Base-by-base conservation (phyloP, 2,797 vertebrate species). In the Percopsis omiscomaycus region DNA sequence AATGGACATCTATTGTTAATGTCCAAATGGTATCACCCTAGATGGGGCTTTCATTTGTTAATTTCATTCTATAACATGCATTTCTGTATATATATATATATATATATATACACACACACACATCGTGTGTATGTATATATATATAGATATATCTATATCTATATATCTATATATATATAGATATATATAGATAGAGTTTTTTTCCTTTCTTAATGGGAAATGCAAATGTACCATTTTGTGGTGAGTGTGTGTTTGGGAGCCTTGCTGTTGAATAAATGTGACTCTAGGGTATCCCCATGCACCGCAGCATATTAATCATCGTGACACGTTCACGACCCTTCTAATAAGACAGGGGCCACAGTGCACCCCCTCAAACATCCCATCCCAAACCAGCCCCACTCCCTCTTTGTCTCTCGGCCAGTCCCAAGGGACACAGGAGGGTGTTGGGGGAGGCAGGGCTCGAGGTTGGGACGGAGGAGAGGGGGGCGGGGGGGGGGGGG, bases 261-360 rank as follows among this genome's bases (percentile, higher is more conserved):
- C 84, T 80, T 84, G 73, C 68, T 58, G 82, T 80, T 92, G 91
- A 91, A 93, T 93, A 87, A 92, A 93, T 94, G 92, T 92, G 91
- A 91, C 92, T 94, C 90, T 86, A 84, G 93, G 92, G 91, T 92
- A 91, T 93, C 90, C 92, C 90, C 79, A 79, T 86, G 90, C 91
- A 93, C 92, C 92, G 93, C 91, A 64, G 92, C 92, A 93, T 92
- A 94, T 94, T 93, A 94, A 94, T 94, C 92, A 94, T 94, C 85
- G 88, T 94, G 93, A 93, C 93, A 93, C 87, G 90, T 93, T 94
- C 92, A 94, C 92, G 91, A 93, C 93, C 92, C 92, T 90, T 93
- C 92, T 94, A 94, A 94, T 93, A 93, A 93, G 93, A 92, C 93
- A 92, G 92, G 90, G 93, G 92, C 92, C 92, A 91, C 89, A 87